Base-by-base conservation (phyloP, 2,888 invertebrate genomes). In the Syrista parreyssii region DNA sequence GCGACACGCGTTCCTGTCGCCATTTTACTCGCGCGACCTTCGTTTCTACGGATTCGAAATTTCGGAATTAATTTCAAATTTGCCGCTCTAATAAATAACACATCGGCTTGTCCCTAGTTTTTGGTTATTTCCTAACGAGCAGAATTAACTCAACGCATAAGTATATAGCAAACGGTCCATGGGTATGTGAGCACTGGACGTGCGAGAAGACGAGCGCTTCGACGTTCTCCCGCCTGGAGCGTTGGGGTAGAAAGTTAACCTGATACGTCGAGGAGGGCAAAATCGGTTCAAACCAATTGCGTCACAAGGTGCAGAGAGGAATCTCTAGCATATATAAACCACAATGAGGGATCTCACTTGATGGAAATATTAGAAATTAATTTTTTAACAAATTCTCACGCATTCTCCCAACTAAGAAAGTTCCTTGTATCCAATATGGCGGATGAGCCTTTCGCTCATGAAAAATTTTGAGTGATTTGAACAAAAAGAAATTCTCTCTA, bases 211-310 rank as follows among this genome's bases (percentile, higher is more conserved):
- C 40, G 40, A 55, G 40, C 40, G 40, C 23, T 12, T 11, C 30
- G 71, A 71, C 71, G 71, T 71, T 71, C 71, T 71, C 71, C 30
- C n/a, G 71, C 71, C 71, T 33, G 31, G 71, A 71, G 71, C 71
- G 71, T 32, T 31, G 71, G 33, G 71, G 31, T 71, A 71, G 71
- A 71, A 71, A 71, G 71, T 71, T 31, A 30, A 12, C 3, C 15
- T 15, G 71, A 32, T 71, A 12, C 40, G 40, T 55, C 40, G 23
- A 23, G 40, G 23, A 55, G 40, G 40, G 40, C 71, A 33, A 71
- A 68, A 71, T 71, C 71, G 71, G 40, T 55, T 55, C 40, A 55
- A 55, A 55, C 6, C 23, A 55, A 55, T 55, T 55, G 9, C 40
- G 40, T 23, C 40, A 55, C 23, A 9, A 55, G 6, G 23, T 55